Evolutionary conservation across 2,113 vertebrate genomes (phyloP).

Genomic region (Tachysurus vachellii): DNA sequence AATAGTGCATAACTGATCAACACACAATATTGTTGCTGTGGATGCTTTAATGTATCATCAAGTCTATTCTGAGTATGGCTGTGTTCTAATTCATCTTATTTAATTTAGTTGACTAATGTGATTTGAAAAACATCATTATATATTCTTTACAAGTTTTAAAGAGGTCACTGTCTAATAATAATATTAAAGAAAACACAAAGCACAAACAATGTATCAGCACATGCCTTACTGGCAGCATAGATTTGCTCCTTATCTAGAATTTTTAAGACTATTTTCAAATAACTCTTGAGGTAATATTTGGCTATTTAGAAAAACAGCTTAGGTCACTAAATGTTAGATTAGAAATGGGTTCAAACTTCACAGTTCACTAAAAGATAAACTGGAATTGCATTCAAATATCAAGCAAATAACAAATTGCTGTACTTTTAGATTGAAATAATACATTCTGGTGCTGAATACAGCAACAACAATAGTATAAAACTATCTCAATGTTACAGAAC

Average conservation of each 20-base stretch:
- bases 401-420: neutral
- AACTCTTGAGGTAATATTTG: neutral
- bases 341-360: neutral
- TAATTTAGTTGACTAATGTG: neutral
- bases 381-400: neutral
- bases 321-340: neutral
- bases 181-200: neutral
- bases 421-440: neutral
- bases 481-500: neutral
- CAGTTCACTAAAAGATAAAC: slow-evolving; percentile 1
- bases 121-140: neutral
- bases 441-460: slow-evolving; percentile 18
- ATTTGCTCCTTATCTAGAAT: neutral
- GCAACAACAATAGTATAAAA: neutral
- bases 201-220: neutral
- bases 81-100: neutral
- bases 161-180: neutral
- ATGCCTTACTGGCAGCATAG: slow-evolving; percentile 7
- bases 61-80: neutral
- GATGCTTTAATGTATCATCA: neutral
- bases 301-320: neutral
- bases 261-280: slow-evolving; percentile 2
- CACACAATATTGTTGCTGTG: neutral
- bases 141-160: neutral
- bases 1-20: neutral